Evolutionary conservation across 2,888 invertebrate genomes (phyloP), one percentile per base, ranked within the genome.

Genomic region (Drosophila glabriapex): DNA sequence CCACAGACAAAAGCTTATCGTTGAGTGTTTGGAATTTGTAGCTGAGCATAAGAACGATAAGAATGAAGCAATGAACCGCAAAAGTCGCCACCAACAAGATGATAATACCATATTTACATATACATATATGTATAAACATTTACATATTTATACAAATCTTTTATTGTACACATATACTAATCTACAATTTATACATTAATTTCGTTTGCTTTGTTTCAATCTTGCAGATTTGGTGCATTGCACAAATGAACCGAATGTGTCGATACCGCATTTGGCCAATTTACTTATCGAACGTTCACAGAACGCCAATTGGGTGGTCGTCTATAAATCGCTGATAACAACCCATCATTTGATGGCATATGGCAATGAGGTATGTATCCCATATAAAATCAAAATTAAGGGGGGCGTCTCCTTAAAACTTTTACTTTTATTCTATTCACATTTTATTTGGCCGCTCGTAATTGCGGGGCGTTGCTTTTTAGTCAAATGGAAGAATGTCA

Each of bases 161-260:
- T 28, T 41, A 53, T 35, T 58, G 12, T 3, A 12, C 6, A 19
- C n/a, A 59, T 28, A 33, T 39, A 55, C 14, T 60, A 33, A 61
- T 63, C 28, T 22, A 22, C 2, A 49, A 41, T 55, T 19, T 39
- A 39, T 31, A 62, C 12, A 54, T 37, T n/a, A 28, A 29, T 59
- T 41, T 54, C 37, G 56, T 49, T 74, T 64, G 33, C 53, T 54
- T 56, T 55, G 41, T 31, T 28, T 33, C 1, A 70, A 91, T 89
- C 76, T 96, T 96, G 39, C 96, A 99, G 99, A 99, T 96, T 95
- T 99, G 94, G 97, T 99, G 93, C 99, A 99, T 94, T 99, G 99
- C 95, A 99, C 99, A 93, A 99, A 99, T 94, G 99, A 99, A 95
- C 99, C 99, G 78, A 99, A 99, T 94, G 99, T 99, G 78, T 99